Evolutionary conservation across 1,140 invertebrate genomes (phyloP).

Genomic region (Anoplolepis gracilipes): DNA sequence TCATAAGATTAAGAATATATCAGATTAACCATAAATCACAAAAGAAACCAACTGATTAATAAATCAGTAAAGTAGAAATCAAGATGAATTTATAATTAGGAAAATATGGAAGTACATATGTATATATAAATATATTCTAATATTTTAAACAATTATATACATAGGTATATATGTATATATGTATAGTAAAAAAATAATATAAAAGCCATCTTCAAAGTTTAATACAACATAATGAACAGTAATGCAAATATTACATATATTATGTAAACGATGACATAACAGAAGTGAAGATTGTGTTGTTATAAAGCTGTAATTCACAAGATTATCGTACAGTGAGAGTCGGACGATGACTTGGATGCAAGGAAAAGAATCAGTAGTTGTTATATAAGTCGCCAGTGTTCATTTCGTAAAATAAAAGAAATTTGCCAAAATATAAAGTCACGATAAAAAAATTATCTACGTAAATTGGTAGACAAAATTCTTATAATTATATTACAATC

Average conservation of each 20-base stretch:
- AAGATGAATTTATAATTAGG: neutral
- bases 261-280: conserved; percentile 9
- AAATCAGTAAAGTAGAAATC: neutral
- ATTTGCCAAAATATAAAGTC: neutral
- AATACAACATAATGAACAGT: neutral
- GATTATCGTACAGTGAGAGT: conserved; percentile 43
- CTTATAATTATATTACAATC: neutral
- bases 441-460: neutral
- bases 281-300: neutral
- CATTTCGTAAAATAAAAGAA: conserved; percentile 45
- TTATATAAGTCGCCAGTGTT: conserved; percentile 35
- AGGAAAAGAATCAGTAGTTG: conserved; percentile 31
- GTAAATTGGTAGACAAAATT: neutral
- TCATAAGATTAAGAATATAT: neutral
- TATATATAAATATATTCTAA: neutral
- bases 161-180: neutral
- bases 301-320: conserved; percentile 30
- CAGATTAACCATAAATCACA: neutral
- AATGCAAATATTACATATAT: conserved; percentile 1
- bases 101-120: neutral
- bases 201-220: neutral
- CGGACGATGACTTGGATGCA: conserved; percentile 26
- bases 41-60: neutral
- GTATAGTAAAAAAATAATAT: too few species aligned
- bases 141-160: neutral